These are phyloP conservation scores for Stegostoma tigrinum DNA, from an alignment of 2,113 vertebrate genomes.

Conservation along the genomic window DNA sequence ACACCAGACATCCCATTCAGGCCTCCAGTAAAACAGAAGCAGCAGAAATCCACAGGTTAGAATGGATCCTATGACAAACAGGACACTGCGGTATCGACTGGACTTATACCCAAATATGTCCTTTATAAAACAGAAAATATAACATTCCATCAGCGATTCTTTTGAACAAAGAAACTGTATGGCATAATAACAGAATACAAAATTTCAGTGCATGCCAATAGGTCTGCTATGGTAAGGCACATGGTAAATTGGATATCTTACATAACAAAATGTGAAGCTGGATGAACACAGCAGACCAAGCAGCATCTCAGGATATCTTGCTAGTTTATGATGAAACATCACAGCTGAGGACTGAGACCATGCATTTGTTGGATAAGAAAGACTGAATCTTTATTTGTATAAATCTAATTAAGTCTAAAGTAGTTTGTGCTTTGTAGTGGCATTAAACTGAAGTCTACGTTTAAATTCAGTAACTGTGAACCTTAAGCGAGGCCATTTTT, in stretches of 20 bases:
- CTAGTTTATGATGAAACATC: neutral
- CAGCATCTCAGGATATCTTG: neutral
- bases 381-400: no score
- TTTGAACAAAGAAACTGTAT: neutral
- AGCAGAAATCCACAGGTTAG: constrained; percentile 60
- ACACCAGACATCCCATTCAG: constrained; percentile 59
- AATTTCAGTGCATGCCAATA: neutral
- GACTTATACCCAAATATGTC: constrained; percentile 48
- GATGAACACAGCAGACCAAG: no score
- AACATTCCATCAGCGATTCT: neutral
- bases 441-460: no score
- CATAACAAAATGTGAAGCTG: no score
- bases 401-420: no score
- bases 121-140: constrained; percentile 11
- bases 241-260: neutral
- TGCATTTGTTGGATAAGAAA: no score
- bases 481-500: no score
- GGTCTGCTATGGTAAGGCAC: neutral
- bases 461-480: no score
- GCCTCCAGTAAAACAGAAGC: constrained; percentile 64
- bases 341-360: no score
- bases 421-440: no score
- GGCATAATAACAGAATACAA: neutral
- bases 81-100: constrained; percentile 40
- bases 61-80: constrained; percentile 57